phyloP scores from a whole-genome alignment of 2,113 vertebrate genomes.

The Rhegmatorhina hoffmannsi region DNA sequence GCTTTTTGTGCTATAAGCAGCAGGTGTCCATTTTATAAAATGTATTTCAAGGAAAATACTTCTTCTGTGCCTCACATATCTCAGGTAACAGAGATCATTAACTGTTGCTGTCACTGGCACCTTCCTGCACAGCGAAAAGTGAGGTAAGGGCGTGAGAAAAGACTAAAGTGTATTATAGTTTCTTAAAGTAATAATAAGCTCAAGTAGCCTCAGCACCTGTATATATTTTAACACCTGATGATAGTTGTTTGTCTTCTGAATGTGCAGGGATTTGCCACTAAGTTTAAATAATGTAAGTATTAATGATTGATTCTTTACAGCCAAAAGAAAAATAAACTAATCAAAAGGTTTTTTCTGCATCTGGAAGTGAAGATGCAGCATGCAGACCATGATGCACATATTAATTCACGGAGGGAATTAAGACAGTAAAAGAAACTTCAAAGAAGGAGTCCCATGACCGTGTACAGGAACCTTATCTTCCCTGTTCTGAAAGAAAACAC shows the following conservation, averaged over 20 bases:
- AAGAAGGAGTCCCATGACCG: background rate
- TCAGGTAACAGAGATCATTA: background rate
- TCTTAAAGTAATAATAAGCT: background rate
- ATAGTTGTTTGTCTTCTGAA: background rate
- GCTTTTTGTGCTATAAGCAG: background rate
- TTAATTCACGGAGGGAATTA: background rate
- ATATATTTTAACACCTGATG: background rate
- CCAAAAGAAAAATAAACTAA: background rate
- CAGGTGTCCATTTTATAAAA: background rate
- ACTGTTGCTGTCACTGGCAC: background rate
- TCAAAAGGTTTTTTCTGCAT: background rate
- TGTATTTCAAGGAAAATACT: background rate
- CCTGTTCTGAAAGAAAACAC: background rate
- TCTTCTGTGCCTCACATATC: background rate
- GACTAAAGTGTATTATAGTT: background rate
- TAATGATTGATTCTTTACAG: background rate
- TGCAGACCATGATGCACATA: background rate
- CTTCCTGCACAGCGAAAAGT: background rate
- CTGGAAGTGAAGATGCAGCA: background rate
- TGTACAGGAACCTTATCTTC: background rate
- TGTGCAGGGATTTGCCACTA: background rate
- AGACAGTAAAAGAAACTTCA: background rate
- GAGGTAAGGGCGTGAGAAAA: background rate
- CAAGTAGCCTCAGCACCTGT: background rate
- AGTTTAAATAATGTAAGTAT: background rate